phyloP scores from a whole-genome alignment of 2,888 invertebrate genomes.

The Cheilosia vernalis region DNA sequence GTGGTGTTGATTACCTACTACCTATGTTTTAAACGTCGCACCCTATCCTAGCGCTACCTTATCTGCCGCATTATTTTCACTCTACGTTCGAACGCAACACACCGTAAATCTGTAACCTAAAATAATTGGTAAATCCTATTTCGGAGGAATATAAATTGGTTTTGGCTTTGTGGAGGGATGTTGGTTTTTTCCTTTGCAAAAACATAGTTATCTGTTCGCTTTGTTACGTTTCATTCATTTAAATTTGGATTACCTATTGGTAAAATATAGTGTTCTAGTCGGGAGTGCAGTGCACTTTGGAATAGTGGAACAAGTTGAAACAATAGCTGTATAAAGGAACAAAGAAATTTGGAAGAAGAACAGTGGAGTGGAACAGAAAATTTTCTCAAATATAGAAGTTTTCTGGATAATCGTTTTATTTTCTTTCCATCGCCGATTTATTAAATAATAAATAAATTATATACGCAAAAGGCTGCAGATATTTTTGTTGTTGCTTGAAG shows the following conservation, averaged over 20 bases:
- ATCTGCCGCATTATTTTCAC: conserved; percentile 35
- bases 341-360: conserved; percentile 67
- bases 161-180: conserved; percentile 35
- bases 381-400: conserved; percentile 72
- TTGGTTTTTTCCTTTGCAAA: conserved; percentile 12
- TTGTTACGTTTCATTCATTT: conserved; percentile 18
- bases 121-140: conserved; percentile 27
- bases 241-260: conserved; percentile 36
- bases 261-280: conserved; percentile 55
- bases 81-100: conserved; percentile 45
- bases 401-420: conserved; percentile 65
- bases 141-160: conserved; percentile 14
- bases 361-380: conserved; percentile 70
- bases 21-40: background rate
- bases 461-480: conserved; percentile 44
- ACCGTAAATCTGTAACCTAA: conserved; percentile 35
- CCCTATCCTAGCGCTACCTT: conserved; percentile 17
- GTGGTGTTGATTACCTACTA: background rate
- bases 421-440: conserved; percentile 64
- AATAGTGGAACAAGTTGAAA: conserved; percentile 63
- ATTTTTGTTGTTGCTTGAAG: conserved; percentile 63
- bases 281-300: conserved; percentile 60
- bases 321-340: conserved; percentile 67
- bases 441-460: conserved; percentile 61
- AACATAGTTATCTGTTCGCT: conserved; percentile 22